Percentiles rank a stretch among this genome's conserved stretches.
Conservation (phyloP, 2,113 vertebrate species). For the Datnioides undecimradiatus region DNA sequence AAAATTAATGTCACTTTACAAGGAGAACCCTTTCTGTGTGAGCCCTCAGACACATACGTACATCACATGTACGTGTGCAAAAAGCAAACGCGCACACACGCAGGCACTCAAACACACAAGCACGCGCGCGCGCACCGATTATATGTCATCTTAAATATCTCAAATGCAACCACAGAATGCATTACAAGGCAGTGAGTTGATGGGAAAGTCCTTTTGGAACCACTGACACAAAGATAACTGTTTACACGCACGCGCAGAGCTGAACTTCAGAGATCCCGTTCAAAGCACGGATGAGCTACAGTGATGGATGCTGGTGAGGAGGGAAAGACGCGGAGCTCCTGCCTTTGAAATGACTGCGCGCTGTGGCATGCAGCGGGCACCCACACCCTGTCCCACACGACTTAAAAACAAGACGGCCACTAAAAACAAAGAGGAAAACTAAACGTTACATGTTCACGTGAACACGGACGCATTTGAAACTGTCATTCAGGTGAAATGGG, state of each 20-base stretch:
- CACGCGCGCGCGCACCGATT: too few relatives aligned
- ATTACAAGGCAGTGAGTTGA: constrained; percentile 38
- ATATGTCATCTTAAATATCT: constrained; percentile 31
- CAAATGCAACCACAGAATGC: constrained; percentile 27
- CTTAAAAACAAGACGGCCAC: constrained; percentile 8
- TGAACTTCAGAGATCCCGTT: constrained; percentile 9
- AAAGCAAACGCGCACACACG: neutral
- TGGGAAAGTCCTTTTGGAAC: neutral
- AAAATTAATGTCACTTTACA: constrained; percentile 11
- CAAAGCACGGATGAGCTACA: constrained; percentile 17
- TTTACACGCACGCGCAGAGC: constrained; percentile 10
- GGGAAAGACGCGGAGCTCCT: neutral
- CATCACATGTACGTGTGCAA: neutral
- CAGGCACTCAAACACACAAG: neutral
- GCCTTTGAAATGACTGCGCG: neutral
- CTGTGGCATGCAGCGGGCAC: neutral
- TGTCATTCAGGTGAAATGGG: neutral
- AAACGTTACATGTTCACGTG: neutral
- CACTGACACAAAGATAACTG: constrained; percentile 23
- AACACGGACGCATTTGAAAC: neutral
- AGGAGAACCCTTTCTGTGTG: neutral
- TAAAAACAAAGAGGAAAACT: constrained; percentile 15
- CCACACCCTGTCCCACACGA: neutral
- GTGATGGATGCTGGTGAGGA: constrained; percentile 51
- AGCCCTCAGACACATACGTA: constrained; percentile 18